Base-by-base conservation (phyloP, 2,797 vertebrate species). In the Myotis daubentonii region DNA sequence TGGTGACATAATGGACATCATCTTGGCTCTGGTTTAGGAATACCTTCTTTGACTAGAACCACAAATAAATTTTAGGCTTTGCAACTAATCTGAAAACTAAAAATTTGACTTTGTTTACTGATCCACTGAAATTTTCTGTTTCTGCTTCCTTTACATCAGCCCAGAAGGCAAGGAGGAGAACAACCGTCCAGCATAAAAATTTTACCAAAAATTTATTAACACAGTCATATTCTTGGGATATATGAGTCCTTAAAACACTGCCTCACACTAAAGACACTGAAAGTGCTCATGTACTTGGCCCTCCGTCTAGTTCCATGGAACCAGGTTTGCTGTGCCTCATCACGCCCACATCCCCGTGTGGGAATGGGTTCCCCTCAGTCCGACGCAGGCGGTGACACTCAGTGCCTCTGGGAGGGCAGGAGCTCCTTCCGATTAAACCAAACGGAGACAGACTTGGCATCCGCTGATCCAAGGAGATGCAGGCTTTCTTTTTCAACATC, bases 141-240 rank as follows among this genome's bases (percentile, higher is more conserved):
- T 41, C 62, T 55, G 51, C 33, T 83, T 89, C 65, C 75, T 88
- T 70, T 80, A 22, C 12, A 68, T n/a, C 55, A 25, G 70, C 8
- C 19, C 55, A 17, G 33, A n/a, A 44, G 41, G 15, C 22, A 74
- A 71, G 23, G 33, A n/a, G 23, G 44, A 88, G 94, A 74, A 79
- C 20, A 72, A 33, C 23, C 87, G 25, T 71, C 36, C 19, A 49
- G 71, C 17, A 85, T 10, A 89, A 97, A 44, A 86, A 89, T 62
- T 76, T 91, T 89, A 96, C 5, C 93, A 98, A 98, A 96, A 87
- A 93, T 91, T 97, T 98, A 98, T 98, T 98, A 97, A 93, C 80
- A 97, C 47, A 70, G 0, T 71, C 84, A 13, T 55, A n/a, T 44
- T 85, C 13, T 53, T 22, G 55, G 95, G 87, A 85, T 25, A 23